Evolutionary conservation across 2,113 vertebrate species (phyloP), one percentile per base, ranked within the genome.

Genomic region (Arenaria interpres): DNA sequence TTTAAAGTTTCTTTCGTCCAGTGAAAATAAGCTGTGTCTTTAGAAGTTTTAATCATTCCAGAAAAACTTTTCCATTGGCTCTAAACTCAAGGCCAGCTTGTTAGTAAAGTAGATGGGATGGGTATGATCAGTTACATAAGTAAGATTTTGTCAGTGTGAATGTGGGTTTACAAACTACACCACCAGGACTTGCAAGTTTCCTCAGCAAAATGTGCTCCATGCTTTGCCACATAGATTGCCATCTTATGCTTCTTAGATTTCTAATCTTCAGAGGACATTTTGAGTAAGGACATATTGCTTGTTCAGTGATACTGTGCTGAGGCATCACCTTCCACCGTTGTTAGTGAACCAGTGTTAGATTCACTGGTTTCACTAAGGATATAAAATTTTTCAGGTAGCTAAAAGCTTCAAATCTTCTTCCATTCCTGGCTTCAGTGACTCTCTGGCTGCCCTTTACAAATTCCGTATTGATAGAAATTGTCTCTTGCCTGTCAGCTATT

Each of bases 381-480:
- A 72, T 43, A 67, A 43, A 16, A 10, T 46, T 74, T 94, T 90
- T 80, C n/a, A 76, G 75, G 45, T 41, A 89, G 43, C 25, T 51
- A 73, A 69, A 83, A 69, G 30, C 80, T 75, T 94, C 39, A 78
- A 76, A 89, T 84, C 79, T 64, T 69, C 41, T 83, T 71, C 10
- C 32, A 13, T 66, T 84, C 27, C 43, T 90, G 51, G 28, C 24
- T 85, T 93, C 59, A 72, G 5, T 88, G 78, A 45, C 30, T 87
- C n/a, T 51, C 14, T 25, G 23, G 17, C 53, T 92, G 37, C 33
- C 69, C 60, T 96, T 89, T 92, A 74, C 32, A 68, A 87, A 72
- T 93, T 68, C 87, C 77, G 16, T 69, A 20, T 79, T 79, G 73
- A 80, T 77, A 96, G 62, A 90, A 95, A 93, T 78, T 87, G 8